Base-by-base conservation (phyloP, 2,113 vertebrate genomes). In the Cnemophilus loriae region DNA sequence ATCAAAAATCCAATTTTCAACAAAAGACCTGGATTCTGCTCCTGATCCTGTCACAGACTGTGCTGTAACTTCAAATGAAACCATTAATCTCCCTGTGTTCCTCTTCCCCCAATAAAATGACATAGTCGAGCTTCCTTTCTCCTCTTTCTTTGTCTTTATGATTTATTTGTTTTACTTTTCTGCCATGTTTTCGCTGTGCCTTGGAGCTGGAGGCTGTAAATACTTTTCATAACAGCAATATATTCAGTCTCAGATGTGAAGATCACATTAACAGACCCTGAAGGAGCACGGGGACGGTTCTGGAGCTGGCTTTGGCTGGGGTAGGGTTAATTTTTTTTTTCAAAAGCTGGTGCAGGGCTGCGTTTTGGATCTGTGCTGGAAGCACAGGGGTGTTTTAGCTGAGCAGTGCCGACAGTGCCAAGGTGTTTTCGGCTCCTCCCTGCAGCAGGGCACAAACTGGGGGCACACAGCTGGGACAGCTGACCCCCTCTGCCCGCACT, bases 71-170 rank as follows among this genome's bases (percentile, higher is more conserved):
- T 71, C 94, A 93, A 92, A 87, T 86, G 90, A 95, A 81, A 89
- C 61, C 89, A 84, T 93, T 94, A 85, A 94, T 92, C 73, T 91
- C 41, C 64, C 60, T 37, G 49, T 50, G 47, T 71, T 70, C 92
- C 59, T 39, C 59, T 63, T 92, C 71, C 78, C 79, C 71, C 71
- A 92, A 73, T 79, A 91, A 96, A 84, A 92, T 80, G 86, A 60
- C 47, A 85, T n/a, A 67, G 68, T 59, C 4, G 10, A 77, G 70
- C 67, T 87, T 88, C 93, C 82, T 84, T 93, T 77, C 80, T 79
- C 63, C 76, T 93, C 89, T 95, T 92, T 92, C 95, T 96, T 96
- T 95, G 95, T 95, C 93, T 94, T 86, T 92, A 86, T 96, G 95
- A 96, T 97, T 95, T 94, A 96, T 94, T 94, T 93, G 96, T 52